These are phyloP conservation scores for Chromobotia macracanthus DNA, from an alignment of 2,797 vertebrate genomes.

Conservation along the genomic window DNA sequence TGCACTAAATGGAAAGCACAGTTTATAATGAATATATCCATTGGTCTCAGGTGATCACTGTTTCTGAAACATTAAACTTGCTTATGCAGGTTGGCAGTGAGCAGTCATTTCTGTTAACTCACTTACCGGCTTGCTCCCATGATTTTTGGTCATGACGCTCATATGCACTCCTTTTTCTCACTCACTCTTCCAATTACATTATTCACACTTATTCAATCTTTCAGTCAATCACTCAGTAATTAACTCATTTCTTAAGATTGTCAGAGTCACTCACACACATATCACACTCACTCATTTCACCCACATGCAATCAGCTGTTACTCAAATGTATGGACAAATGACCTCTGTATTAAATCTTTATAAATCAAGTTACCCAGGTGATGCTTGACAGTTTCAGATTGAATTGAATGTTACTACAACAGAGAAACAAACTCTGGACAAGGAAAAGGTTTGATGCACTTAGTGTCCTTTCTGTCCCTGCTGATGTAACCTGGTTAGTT, in stretches of 20 bases:
- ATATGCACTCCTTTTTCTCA: neutral
- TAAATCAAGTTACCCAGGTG: slow-evolving; percentile 27
- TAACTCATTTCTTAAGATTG: neutral
- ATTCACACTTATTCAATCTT: neutral
- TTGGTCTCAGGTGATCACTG: neutral
- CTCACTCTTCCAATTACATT: neutral
- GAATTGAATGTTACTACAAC: neutral
- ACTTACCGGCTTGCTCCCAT: neutral
- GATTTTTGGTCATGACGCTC: neutral
- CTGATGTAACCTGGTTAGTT: slow-evolving; percentile 27
- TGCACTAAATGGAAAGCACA: neutral
- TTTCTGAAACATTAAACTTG: neutral
- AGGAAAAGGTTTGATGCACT: neutral
- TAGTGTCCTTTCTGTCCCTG: neutral
- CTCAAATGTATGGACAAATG: too few species aligned
- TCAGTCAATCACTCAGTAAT: neutral
- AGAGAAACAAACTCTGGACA: neutral
- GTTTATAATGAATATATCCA: neutral
- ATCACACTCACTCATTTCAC: neutral
- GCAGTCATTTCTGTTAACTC: neutral
- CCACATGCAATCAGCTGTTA: neutral
- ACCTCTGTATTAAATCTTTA: neutral
- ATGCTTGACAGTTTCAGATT: slow-evolving; percentile 9
- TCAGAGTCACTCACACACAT: neutral
- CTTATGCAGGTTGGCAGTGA: neutral